Evolutionary conservation across 2,113 vertebrate species (phyloP).

Genomic region (Stegostoma tigrinum): DNA sequence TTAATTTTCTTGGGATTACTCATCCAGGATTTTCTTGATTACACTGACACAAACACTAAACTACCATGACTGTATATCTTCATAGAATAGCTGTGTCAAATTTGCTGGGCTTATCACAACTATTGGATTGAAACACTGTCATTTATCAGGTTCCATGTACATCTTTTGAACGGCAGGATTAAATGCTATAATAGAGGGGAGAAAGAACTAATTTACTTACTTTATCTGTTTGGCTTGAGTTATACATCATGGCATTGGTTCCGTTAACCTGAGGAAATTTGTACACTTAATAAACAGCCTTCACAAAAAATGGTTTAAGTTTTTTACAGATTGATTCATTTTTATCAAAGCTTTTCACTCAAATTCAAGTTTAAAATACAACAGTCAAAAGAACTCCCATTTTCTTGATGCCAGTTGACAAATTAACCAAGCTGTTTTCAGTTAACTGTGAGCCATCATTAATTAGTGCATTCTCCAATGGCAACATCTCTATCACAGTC

Average conservation of each 20-base stretch:
- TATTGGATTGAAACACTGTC: not conserved
- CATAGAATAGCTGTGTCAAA: not conserved
- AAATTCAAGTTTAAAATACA: too few species aligned
- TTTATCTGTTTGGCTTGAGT: not conserved
- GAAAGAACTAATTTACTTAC: conserved; percentile 10
- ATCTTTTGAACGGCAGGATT: not conserved
- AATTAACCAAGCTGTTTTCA: too few species aligned
- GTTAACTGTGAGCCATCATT: too few species aligned
- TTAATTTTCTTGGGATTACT: not conserved
- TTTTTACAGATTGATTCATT: not conserved
- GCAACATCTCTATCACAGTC: too few species aligned
- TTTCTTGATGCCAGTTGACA: too few species aligned
- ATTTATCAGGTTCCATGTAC: not conserved
- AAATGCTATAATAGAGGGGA: not conserved
- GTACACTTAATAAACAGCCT: not conserved
- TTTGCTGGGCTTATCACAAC: not conserved
- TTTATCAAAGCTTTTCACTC: too few species aligned
- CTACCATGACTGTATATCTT: not conserved
- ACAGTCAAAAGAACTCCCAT: too few species aligned
- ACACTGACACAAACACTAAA: not conserved
- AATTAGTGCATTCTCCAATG: too few species aligned
- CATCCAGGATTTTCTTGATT: not conserved
- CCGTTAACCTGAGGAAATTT: not conserved
- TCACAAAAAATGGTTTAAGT: not conserved
- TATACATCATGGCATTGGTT: not conserved